Evolutionary conservation across 2,113 vertebrate species (phyloP), one percentile per base, ranked within the genome.

Genomic region (Orycteropus afer): DNA sequence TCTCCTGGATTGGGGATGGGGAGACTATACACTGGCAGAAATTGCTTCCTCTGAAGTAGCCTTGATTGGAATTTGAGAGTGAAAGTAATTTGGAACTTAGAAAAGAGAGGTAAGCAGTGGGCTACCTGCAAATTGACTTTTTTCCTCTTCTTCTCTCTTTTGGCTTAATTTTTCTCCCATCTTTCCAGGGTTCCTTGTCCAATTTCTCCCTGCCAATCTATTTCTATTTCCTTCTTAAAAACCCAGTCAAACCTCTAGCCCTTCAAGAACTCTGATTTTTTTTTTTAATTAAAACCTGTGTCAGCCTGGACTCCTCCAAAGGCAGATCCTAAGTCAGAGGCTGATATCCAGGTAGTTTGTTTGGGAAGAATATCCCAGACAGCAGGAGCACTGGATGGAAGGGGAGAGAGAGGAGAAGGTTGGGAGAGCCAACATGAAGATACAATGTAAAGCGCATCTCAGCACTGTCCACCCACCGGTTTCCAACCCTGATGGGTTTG

Each of bases 111-210:
- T 11, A 90, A 42, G 76, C 59, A 6, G 40, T 49, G 83, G 45
- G 65, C 69, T 40, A 18, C 27, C 0, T 1, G 88, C 18, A 93
- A 95, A 94, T 91, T 67, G 86, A 89, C 4, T 1, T 0, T 27
- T 1, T 42, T 5, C 59, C 6, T 42, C 22, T 61, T 17, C 40
- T 71, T 74, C 47, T 87, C 73, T 89, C 82, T 74, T 65, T 86
- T 13, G 53, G 91, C 90, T 97, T 97, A 90, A 97, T 96, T 96
- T 96, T 88, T 95, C 96, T 95, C 90, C 89, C 84, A 95, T 97
- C 97, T 96, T 86, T 78, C 80, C 14, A 2, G 45, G 63, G 51
- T 29, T 77, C 51, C 45, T 80, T 15, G 42, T 63, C 73, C 65
- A 90, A 97, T 97, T 97, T 94, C 81, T 97, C 94, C 96, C 91